Evolutionary conservation across 2,797 vertebrate species (phyloP), one percentile per base, ranked within the genome.

Genomic region (Hippopotamyrus pictus): DNA sequence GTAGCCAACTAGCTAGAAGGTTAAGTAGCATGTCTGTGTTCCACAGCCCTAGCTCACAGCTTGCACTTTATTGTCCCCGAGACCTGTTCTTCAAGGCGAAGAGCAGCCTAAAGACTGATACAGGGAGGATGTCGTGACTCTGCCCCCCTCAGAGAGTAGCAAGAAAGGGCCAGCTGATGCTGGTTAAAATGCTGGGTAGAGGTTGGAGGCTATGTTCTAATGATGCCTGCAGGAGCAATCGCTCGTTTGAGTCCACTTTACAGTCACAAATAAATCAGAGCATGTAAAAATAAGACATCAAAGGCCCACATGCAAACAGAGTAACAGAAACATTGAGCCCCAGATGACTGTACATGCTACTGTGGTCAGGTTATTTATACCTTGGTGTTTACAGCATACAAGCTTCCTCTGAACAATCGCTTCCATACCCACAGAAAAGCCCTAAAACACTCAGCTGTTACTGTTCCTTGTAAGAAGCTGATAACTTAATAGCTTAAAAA

Each of bases 41-140:
- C 85, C 76, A 8, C 4, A 87, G 25, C n/a, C 48, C 46, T 59
- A 4, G 22, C 87, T 41, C 85, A 54, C 88, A 41, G 4, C 37
- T 41, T 4, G 37, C 37, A 54, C 88, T 86, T 89, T 83, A 86
- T 88, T 9, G 1, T 29, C 22, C 44, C 37, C 14, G 53, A 88
- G 82, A 87, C 89, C 53, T 86, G 91, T 88, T 89, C 65, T 62
- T 82, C 87, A 88, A 73, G 69, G 25, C 65, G 79, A 90, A 62
- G 54, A 87, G 87, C 84, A 25, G 44, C 87, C 90, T 76, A 37
- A 48, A 3, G 44, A 41, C 33, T 8, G 25, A 46, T 59, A 65
- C 4, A 11, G 33, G 19, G 46, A 37, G 87, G 51, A 37, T 79
- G 89, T 17, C 62, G 73, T 46, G 84, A 19, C 12, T 59, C 89